Percentiles rank a stretch among this genome's conserved stretches.
Evolutionary conservation across 2,888 invertebrate species (phyloP).

Genomic region (Ditula angustiorana): DNA sequence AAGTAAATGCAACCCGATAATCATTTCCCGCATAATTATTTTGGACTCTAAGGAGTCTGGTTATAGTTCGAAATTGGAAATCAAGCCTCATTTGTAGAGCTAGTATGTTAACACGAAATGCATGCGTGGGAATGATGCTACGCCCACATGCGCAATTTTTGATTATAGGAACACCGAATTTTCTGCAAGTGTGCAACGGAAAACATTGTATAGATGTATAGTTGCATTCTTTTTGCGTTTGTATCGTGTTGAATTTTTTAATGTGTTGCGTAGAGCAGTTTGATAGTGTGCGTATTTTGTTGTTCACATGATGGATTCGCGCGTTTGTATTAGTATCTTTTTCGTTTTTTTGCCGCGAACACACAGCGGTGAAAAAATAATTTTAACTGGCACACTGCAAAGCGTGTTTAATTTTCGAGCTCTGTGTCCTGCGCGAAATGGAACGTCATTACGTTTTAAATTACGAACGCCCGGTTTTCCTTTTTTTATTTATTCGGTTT

Average conservation of each 20-base stretch:
- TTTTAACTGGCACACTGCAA: conserved; percentile 83
- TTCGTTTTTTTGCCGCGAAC: conserved; percentile 72
- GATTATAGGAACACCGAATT: conserved; percentile 83
- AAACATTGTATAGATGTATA: conserved; percentile 53
- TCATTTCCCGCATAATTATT: conserved; percentile 57
- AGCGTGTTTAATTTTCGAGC: conserved; percentile 84
- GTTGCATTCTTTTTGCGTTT: conserved; percentile 72
- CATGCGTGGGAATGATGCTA: conserved; percentile 74
- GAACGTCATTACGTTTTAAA: conserved; percentile 85
- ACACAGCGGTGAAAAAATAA: conserved; percentile 83
- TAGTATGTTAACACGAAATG: conserved; percentile 75
- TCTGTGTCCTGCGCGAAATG: conserved; percentile 80
- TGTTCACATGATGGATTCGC: conserved; percentile 80
- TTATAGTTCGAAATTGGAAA: conserved; percentile 56
- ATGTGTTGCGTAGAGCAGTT: conserved; percentile 56
- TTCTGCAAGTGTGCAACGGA: conserved; percentile 61
- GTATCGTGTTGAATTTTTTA: conserved; percentile 58
- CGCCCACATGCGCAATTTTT: conserved; percentile 69
- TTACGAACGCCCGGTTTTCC: conserved; percentile 78
- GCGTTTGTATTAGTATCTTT: conserved; percentile 79
- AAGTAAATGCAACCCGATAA: conserved; percentile 78
- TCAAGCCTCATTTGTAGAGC: conserved; percentile 63
- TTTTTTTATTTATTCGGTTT: conserved; percentile 55
- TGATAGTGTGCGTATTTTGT: conserved; percentile 68
- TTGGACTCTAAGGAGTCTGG: conserved; percentile 43